Base-by-base conservation (phyloP, 2,797 vertebrate species). In the Pitangus sulphuratus region DNA sequence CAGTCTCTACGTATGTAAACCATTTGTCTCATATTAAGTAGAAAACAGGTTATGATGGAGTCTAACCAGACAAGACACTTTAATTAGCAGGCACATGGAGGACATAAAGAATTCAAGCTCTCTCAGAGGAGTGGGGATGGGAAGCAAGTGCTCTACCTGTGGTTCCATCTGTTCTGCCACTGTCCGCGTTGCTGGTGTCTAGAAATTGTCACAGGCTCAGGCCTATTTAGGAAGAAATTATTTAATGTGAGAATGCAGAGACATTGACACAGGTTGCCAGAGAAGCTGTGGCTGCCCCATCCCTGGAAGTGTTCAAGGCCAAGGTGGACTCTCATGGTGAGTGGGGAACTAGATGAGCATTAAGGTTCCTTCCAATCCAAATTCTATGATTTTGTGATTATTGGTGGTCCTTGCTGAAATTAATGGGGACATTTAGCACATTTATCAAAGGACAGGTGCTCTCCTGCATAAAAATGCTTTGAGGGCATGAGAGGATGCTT, bases 51-150 rank as follows among this genome's bases (percentile, higher is more conserved):
- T 93, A 83, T 90, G 93, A 79, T 95, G 91, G 90, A 94, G 77
- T 84, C 94, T 96, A 94, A 96, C 81, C 74, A 95, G 95, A 90
- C 70, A 95, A 95, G 96, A 94, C 95, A 94, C 96, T 96, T 94
- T 92, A 97, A 95, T 96, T 96, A 97, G 94, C 94, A 92, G 62
- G 92, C 92, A 90, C 95, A 96, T 84, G 91, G 87, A 96, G 77
- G 80, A 87, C 95, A 96, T 96, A 95, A 96, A 96, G 96, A 97
- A 97, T 96, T 96, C 96, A 96, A 91, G 95, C 91, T 80, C 94
- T 96, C 95, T 96, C 95, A 86, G 87, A 96, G 96, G 95, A 94
- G 80, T 20, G 89, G 95, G 96, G 96, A 94, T 96, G 95, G 95
- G 94, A 93, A 93, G 78, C 5, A 3, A 96, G 74, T 24, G 17